Base-by-base conservation (phyloP, 92 coral and sea anemone genomes). In the Phenganax subtilis region DNA sequence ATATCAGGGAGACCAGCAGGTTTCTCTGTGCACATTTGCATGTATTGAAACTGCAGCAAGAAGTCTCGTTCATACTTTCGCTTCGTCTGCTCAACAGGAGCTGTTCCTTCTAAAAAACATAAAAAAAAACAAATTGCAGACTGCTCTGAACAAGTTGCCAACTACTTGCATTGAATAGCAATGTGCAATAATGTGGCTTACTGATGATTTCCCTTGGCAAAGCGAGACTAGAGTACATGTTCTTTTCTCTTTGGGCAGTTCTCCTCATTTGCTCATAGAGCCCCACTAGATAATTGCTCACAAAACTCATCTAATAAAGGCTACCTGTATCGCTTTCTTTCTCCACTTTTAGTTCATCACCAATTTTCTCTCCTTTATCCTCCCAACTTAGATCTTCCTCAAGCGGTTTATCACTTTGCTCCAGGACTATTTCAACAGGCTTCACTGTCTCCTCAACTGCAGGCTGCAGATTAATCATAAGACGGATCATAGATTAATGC, bases 301-400 rank as follows among this genome's bases (percentile, higher is more conserved):
- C 12, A 29, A 75, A 29, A 53, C 44, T 5, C 52, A 9, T 16
- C 29, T 11, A 14, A 20, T 53, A 20, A 44, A 7, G 55, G 51
- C 16, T 58, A 77, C 77, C 72, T 71, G 58, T 47, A 0, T 53
- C 80, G 60, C 52, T 71, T 84, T 86, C 76, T 6, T 27, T 60
- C 11, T 67, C 68, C 9, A 65, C 27, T 20, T 55, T 66, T 15
- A 51, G n/a, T 52, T 82, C 88, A 75, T 87, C 90, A 54, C 79
- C 85, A 69, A 82, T 77, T 56, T 85, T 80, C 47, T 88, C 91
- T 61, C 92, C 98, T 75, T 94, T 94, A 67, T 90, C 97, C 76
- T 94, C 98, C 98, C 98, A 94, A 16, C 97, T 91, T 54, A 79
- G 51, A 29, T 94, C 96, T 14, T 94, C 98, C n/a, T 91, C 98